Percentiles rank a stretch among this genome's conserved stretches.
Evolutionary conservation across 2,888 invertebrate genomes (phyloP).

Genomic region (Bugulina stolonifera): DNA sequence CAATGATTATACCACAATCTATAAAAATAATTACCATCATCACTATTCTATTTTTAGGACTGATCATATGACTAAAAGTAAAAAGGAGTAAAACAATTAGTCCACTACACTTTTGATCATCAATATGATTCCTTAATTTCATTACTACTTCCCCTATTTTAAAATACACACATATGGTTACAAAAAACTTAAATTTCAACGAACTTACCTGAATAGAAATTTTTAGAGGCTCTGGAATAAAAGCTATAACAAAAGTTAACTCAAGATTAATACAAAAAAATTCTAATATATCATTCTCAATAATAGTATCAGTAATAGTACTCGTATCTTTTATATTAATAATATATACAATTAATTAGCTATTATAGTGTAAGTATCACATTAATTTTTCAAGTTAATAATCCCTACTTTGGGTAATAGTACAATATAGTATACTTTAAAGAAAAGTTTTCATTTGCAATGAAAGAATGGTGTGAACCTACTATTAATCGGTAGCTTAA

Average conservation of each 20-base stretch:
- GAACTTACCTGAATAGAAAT: conserved; percentile 7
- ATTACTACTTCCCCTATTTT: conserved; percentile 28
- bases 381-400: not conserved
- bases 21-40: conserved; percentile 29
- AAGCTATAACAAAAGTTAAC: not conserved
- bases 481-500: not conserved
- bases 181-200: conserved; percentile 7
- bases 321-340: too few species aligned
- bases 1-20: conserved; percentile 25
- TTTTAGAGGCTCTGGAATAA: not conserved
- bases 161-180: not conserved
- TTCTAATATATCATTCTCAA: not conserved
- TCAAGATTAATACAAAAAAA: not conserved
- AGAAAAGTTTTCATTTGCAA: too few species aligned
- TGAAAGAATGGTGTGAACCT: too few species aligned
- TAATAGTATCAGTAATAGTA: not conserved
- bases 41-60: conserved; percentile 26
- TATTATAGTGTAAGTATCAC: not conserved
- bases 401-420: too few species aligned
- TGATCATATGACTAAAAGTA: conserved; percentile 18
- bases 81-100: not conserved
- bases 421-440: too few species aligned
- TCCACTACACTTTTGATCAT: conserved; percentile 20
- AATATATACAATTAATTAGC: not conserved
- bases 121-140: conserved; percentile 31